A percentile compares a stretch with the other conserved stretches of the same genome.
phyloP scores from a whole-genome alignment of 2,888 invertebrate species.

The Caenorhabditis sp. region DNA sequence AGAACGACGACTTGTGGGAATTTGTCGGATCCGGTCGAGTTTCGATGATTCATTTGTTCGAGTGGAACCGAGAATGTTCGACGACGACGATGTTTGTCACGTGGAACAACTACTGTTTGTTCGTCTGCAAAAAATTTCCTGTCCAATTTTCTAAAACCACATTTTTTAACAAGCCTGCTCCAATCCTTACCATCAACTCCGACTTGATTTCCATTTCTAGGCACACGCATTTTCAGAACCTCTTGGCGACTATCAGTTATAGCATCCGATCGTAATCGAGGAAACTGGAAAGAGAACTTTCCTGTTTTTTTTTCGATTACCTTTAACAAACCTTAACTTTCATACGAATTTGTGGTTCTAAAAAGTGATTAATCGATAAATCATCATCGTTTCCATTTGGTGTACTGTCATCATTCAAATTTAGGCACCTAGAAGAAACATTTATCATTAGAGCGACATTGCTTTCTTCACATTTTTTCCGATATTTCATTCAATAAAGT shows the following conservation, averaged over 20 bases:
- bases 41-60: conserved; percentile 16
- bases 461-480: neutral
- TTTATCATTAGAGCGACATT: neutral
- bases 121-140: conserved; percentile 16
- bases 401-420: neutral
- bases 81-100: conserved; percentile 18
- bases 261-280: conserved; percentile 11
- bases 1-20: conserved; percentile 10
- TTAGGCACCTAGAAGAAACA: neutral
- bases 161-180: neutral
- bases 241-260: conserved; percentile 11
- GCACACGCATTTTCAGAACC: conserved; percentile 25
- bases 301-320: too few species aligned
- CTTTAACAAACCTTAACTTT: conserved; percentile 18
- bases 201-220: conserved; percentile 28
- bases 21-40: conserved; percentile 31
- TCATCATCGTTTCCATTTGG: neutral
- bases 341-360: conserved; percentile 38
- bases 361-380: conserved; percentile 8
- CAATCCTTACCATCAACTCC: neutral
- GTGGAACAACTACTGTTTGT: conserved; percentile 25
- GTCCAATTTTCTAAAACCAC: too few species aligned
- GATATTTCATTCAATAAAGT: too few species aligned
- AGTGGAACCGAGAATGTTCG: conserved; percentile 34
- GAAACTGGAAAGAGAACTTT: conserved; percentile 6